A percentile compares a stretch with the other conserved stretches of the same genome.
phyloP scores from a whole-genome alignment of 1,140 invertebrate genomes.

The Euborellia annulipes region DNA sequence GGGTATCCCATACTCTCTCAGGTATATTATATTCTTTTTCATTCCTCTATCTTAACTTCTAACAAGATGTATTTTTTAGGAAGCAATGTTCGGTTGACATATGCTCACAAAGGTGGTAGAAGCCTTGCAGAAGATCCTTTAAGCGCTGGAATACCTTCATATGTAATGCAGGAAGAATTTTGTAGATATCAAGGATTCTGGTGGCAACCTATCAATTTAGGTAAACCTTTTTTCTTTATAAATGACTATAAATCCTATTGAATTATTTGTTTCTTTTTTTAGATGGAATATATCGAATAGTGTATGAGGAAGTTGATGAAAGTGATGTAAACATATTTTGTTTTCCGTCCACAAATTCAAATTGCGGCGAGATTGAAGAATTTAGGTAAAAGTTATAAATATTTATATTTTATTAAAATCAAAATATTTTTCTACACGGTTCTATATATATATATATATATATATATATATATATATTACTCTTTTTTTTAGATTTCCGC shows the following conservation, averaged over 20 bases:
- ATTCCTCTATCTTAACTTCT: neutral
- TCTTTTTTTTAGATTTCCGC: conserved; percentile 52
- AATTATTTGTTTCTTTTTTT: conserved; percentile 21
- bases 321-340: conserved; percentile 81
- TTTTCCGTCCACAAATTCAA: conserved; percentile 64
- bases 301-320: conserved; percentile 95
- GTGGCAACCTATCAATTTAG: conserved; percentile 76
- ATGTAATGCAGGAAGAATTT: conserved; percentile 98
- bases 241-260: conserved; percentile 1
- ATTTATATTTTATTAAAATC: too few species aligned
- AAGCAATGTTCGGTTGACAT: conserved; percentile 52
- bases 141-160: conserved; percentile 84
- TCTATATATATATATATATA: too few species aligned
- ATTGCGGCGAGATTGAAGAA: conserved; percentile 66
- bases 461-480: too few species aligned
- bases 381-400: too few species aligned
- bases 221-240: conserved; percentile 22
- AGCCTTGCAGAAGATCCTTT: conserved; percentile 66
- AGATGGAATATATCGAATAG: conserved; percentile 68
- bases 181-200: conserved; percentile 90
- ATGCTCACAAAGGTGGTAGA: conserved; percentile 56
- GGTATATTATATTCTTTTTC: conserved; percentile 43
- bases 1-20: conserved; percentile 63
- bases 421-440: too few species aligned
- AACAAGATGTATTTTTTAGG: conserved; percentile 17